Base-by-base conservation (phyloP, 2,113 vertebrate species). In the Myrmophylax atrothorax region DNA sequence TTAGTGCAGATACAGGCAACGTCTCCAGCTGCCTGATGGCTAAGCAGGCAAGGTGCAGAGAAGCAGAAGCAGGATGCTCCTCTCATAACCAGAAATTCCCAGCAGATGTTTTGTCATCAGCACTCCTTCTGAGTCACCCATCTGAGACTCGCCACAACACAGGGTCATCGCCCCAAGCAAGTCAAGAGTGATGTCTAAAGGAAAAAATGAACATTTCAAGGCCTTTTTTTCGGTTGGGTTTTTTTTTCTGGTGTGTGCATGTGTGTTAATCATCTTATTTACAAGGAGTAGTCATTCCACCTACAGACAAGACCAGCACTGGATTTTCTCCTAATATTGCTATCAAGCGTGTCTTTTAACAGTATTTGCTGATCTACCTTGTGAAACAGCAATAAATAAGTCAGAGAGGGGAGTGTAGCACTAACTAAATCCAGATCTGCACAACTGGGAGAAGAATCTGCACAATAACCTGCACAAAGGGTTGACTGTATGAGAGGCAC, bases 61-160 rank as follows among this genome's bases (percentile, higher is more conserved):
- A 38, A 89, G 26, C 7, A 46, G 44, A 59, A 19, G 1, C 16
- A 31, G 31, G 56, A 87, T 75, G 44, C 68, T 68, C 23, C 2
- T 79, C 50, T 70, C 42, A 72, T 56, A 88, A 93, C 26, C 70
- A 97, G 83, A 87, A 97, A 94, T 74, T 85, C 52, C 50, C 44
- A 35, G 40, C 52, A 94, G 42, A 73, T 42, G 42, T 90, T 78
- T 92, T 50, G 69, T 93, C 93, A 90, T 38, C 74, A 92, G 89
- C n/a, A 78, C 58, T 86, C 70, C 89, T 87, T 63, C 87, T 92
- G 91, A 97, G 87, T 96, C 97, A 96, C 90, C 69, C 10, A 0
- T 83, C 91, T 86, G 74, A 93, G 89, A 80, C 81, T 58, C 12
- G 13, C 2, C 12, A 14, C 2, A 19, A 47, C 28, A 38, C 11